phyloP scores from a whole-genome alignment of 2,113 vertebrate species.

The mouse (Mus musculus) region GRCm39 chr3:152151501-152152000 shows the following conservation, averaged over 20 bases:
- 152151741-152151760: not conserved
- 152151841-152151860: not conserved
- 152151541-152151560: not conserved
- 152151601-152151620: not conserved
- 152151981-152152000: not conserved
- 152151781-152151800: not conserved
- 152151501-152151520: not conserved
- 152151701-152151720: not conserved
- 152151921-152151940: slow-evolving; percentile 3
- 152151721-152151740: not conserved
- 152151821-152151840: not conserved
- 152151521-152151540: not conserved
- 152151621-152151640: slow-evolving; percentile 35
- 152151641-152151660: slow-evolving; percentile 24
- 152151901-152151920: not conserved
- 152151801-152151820: not conserved
- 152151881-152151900: not conserved
- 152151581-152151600: slow-evolving; percentile 11
- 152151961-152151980: not conserved
- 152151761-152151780: not conserved
- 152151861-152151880: not conserved
- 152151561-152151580: not conserved
- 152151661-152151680: not conserved
- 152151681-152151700: not conserved
- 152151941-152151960: not conserved